Evolutionary conservation across 1,140 invertebrate species (phyloP), one percentile per base, ranked within the genome.

Genomic region (Drosophila miranda): DNA sequence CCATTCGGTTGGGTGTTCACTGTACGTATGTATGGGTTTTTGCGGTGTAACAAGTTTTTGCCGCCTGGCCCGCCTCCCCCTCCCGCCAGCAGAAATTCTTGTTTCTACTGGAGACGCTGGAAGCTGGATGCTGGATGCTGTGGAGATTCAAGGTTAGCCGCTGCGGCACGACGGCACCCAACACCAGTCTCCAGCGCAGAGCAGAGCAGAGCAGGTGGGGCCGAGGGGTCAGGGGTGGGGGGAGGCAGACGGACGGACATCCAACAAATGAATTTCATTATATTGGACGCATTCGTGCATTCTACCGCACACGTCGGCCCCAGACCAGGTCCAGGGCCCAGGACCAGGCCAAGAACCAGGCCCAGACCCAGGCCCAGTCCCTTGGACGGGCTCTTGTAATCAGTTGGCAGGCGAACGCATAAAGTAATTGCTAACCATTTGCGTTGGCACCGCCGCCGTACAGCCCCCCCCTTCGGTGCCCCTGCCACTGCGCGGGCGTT

Each of bases 371-470:
- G 23, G 70, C 62, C 71, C 66, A 83, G 80, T 1, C 16, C 16
- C 16, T 16, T 16, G 16, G 16, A 16, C 16, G 16, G 16, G 80
- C 72, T 76, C 81, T 86, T 86, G 81, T 86, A 86, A 86, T 86
- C 81, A 86, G 81, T 87, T 86, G 82, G 81, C 82, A 87, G 75
- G 81, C 82, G 73, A 86, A 87, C 81, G 77, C 81, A 86, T 86
- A 87, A 86, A 86, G 81, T 86, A 86, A 86, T 86, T 86, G 82
- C 81, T 77, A 84, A 84, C 81, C 81, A 84, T 84, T 84, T 84
- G 81, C 81, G 81, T 84, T 86, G 81, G 81, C 81, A 86, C 81
- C 77, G 74, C 78, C 62, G 69, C 53, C 64, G 5, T 23, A 23
- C 23, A 28, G 14, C 56, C 48, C 11, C 38, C 13, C 43, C 43